phyloP scores from a whole-genome alignment of 2,797 vertebrate species.

The Centroberyx gerrardi region DNA sequence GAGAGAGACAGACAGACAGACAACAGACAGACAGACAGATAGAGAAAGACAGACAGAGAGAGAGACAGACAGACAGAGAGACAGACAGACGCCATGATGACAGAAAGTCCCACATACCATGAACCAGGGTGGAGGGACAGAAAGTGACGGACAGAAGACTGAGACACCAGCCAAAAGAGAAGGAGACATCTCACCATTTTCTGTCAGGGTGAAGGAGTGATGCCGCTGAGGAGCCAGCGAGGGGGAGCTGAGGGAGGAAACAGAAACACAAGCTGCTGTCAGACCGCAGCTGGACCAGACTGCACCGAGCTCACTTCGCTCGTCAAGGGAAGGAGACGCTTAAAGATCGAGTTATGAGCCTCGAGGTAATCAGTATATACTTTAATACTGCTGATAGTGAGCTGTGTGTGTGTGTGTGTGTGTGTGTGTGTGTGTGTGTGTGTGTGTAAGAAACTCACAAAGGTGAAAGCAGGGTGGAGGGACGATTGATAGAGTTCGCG shows the following conservation, averaged over 20 bases:
- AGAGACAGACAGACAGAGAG: too few relatives aligned
- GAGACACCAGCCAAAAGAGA: background rate
- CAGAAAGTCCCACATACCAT: background rate
- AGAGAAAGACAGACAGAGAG: too few relatives aligned
- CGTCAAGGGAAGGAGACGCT: too few relatives aligned
- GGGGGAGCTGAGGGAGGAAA: conserved; percentile 16
- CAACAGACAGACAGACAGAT: too few relatives aligned
- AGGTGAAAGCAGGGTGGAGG: conserved; percentile 37
- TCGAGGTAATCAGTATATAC: too few relatives aligned
- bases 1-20: too few relatives aligned
- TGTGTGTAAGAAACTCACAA: conserved; percentile 61
- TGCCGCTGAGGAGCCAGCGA: background rate
- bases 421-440: background rate
- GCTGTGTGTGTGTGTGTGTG: too few relatives aligned
- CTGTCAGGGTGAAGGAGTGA: conserved; percentile 45
- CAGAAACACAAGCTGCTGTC: background rate
- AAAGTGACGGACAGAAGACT: background rate
- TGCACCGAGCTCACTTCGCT: too few relatives aligned
- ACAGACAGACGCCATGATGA: too few relatives aligned
- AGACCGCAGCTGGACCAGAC: too few relatives aligned
- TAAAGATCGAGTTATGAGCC: too few relatives aligned
- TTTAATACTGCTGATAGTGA: too few relatives aligned
- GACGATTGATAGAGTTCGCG: background rate
- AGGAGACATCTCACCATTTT: conserved; percentile 57
- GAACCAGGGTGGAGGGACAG: background rate